Evolutionary conservation across 2,888 invertebrate species (phyloP), one percentile per base, ranked within the genome.

Genomic region (Thera obeliscata): DNA sequence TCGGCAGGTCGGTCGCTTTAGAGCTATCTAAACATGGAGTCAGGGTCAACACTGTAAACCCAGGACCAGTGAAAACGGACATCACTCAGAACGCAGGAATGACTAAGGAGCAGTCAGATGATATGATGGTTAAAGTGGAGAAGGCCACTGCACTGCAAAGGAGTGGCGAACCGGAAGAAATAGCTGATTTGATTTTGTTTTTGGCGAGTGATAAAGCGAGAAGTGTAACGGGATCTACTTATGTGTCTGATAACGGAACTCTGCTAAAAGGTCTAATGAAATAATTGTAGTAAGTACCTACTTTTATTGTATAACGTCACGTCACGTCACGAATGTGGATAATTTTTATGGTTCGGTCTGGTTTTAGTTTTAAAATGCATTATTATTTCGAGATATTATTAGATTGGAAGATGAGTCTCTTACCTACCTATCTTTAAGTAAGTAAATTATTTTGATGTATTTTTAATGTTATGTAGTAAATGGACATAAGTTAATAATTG

Each of bases 1-100:
- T 97, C 72, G 96, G 96, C 1, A 89, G 94, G 74, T 95, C 96
- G 79, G 85, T 94, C n/a, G 96, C 96, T n/a, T 83, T 97, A 61
- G 96, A 95, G 77, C 82, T 95, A 43, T 94, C 94, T 70, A 72
- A 82, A 0, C 90, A 93, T 76, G 87, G 76, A 36, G 94, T 96
- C 2, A 86, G 96, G 50, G 96, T 96, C 0, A 96, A 96, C 82
- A 90, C 94, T 64, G 95, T 96, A 1, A 95, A 95, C 79, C 96
- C 96, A 55, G 96, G 96, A 38, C 96, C 96, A 0, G 94, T 95
- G 3, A 96, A 61, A 59, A 75, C 76, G 3, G 70, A 72, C 61
- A 72, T 75, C 5, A 52, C 49, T 54, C 64, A 63, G 46, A 94
- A 94, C 86, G 97, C 66, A 33, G 71, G 71, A 38, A 61, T 71